Evolutionary conservation across 2,797 vertebrate genomes (phyloP).

Genomic region (Gallinago stenura): DNA sequence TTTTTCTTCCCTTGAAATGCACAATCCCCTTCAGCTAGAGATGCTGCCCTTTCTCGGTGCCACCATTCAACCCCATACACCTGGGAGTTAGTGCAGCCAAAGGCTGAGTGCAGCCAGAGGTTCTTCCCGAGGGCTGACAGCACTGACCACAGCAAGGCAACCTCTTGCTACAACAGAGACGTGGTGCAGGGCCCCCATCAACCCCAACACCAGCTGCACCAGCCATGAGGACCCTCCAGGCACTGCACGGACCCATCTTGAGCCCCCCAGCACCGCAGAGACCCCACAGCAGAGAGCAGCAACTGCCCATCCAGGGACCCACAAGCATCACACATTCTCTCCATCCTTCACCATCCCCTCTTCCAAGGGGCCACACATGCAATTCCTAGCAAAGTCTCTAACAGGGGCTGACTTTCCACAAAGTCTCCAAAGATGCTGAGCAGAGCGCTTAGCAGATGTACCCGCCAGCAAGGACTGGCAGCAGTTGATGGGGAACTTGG

Average conservation of each 20-base stretch:
- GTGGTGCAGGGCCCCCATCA: fast-evolving
- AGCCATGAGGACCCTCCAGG: not conserved
- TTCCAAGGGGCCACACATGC: not conserved
- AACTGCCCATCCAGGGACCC: not conserved
- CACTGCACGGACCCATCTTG: fast-evolving
- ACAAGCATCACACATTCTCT: fast-evolving
- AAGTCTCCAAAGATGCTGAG: not conserved
- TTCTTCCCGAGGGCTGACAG: not conserved
- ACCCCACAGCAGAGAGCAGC: not conserved
- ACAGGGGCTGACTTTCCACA: not conserved
- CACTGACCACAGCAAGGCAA: not conserved
- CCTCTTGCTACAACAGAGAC: not conserved
- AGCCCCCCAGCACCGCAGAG: not conserved
- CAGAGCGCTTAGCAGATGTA: not conserved
- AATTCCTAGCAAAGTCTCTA: not conserved
- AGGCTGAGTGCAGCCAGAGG: not conserved
- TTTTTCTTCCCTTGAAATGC: fast-evolving
- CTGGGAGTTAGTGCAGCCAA: not conserved
- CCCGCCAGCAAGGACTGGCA: not conserved
- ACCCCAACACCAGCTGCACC: not conserved
- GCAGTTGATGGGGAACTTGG: fast-evolving
- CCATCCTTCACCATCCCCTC: not conserved
- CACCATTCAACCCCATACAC: fast-evolving
- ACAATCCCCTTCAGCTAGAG: not conserved
- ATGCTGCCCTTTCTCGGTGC: not conserved